phyloP scores from a whole-genome alignment of 1,140 invertebrate genomes.

The Proales similis region DNA sequence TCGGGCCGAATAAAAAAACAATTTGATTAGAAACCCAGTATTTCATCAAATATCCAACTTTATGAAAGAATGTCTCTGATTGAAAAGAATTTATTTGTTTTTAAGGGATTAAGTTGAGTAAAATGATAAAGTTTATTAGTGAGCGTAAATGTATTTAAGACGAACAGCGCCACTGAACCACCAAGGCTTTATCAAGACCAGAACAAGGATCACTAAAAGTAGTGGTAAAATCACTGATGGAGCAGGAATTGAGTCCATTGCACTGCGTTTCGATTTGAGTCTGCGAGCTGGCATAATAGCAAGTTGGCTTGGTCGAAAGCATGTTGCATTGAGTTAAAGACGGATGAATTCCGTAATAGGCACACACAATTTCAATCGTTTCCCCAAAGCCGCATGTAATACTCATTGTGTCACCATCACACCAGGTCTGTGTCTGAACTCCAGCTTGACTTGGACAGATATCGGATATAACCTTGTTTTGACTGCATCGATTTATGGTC shows the following conservation, averaged over 20 bases:
- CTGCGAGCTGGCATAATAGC: slow-evolving; percentile 30
- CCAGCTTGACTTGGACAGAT: slow-evolving; percentile 1
- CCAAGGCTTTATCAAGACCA: slow-evolving; percentile 29
- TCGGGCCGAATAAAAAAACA: too few species aligned
- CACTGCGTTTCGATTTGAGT: neutral
- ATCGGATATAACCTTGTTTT: neutral
- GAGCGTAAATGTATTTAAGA: too few species aligned
- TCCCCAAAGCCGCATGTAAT: neutral
- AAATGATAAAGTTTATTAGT: too few species aligned
- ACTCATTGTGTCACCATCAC: slow-evolving; percentile 11
- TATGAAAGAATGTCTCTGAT: too few species aligned
- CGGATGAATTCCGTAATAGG: slow-evolving; percentile 24
- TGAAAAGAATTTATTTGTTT: too few species aligned
- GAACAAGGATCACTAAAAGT: slow-evolving; percentile 32
- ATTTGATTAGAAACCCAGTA: too few species aligned
- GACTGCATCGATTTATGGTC: neutral
- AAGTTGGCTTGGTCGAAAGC: slow-evolving; percentile 5
- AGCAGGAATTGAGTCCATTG: slow-evolving; percentile 2
- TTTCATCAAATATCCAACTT: too few species aligned
- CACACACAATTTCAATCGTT: slow-evolving; percentile 15
- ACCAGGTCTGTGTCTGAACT: slow-evolving; percentile 1
- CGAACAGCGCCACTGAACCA: slow-evolving; percentile 34
- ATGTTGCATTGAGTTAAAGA: neutral
- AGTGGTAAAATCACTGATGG: slow-evolving; percentile 9
- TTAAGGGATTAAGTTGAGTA: too few species aligned